Evolutionary conservation across 2,797 vertebrate genomes (phyloP).

Genomic region (Notolepis coatsorum): DNA sequence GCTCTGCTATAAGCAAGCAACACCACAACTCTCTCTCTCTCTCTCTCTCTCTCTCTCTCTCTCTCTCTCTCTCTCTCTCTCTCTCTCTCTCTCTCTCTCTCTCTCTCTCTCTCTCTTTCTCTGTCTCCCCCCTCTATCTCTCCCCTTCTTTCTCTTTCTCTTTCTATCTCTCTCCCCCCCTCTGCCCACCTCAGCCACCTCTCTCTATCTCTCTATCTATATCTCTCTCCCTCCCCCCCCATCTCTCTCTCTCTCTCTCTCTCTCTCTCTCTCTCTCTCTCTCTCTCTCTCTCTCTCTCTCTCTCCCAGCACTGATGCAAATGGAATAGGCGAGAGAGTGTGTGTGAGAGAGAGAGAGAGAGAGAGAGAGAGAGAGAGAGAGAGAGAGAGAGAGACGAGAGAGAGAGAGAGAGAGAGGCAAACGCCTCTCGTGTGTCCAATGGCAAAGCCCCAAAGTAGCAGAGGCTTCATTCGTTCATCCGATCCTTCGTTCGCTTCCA

Average conservation of each 20-base stretch:
- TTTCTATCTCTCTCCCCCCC: background rate
- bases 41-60: background rate
- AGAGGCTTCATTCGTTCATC: too few species aligned
- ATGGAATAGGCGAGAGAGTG: slow-evolving; percentile 37
- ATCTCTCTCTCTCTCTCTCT: background rate
- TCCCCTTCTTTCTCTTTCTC: background rate
- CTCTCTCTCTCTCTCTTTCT: background rate
- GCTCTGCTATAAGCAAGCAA: slow-evolving; percentile 34
- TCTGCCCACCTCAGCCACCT: slow-evolving; percentile 33
- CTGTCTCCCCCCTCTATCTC: background rate
- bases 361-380: background rate
- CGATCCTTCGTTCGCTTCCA: too few species aligned
- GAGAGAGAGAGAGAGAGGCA: slow-evolving; percentile 29
- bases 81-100: background rate
- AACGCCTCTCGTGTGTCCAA: slow-evolving; percentile 34
- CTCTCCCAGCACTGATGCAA: slow-evolving; percentile 47
- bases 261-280: background rate
- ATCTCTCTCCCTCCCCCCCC: background rate
- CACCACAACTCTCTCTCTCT: slow-evolving; percentile 34
- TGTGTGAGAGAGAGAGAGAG: slow-evolving; percentile 8
- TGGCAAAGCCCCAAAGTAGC: slow-evolving; percentile 33
- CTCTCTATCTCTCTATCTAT: background rate
- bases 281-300: background rate
- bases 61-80: background rate
- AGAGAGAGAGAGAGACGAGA: slow-evolving; percentile 17